A percentile compares a stretch with the other conserved stretches of the same genome.
phyloP scores from a whole-genome alignment of 2,888 invertebrate species.

The Microctonus hyperodae region DNA sequence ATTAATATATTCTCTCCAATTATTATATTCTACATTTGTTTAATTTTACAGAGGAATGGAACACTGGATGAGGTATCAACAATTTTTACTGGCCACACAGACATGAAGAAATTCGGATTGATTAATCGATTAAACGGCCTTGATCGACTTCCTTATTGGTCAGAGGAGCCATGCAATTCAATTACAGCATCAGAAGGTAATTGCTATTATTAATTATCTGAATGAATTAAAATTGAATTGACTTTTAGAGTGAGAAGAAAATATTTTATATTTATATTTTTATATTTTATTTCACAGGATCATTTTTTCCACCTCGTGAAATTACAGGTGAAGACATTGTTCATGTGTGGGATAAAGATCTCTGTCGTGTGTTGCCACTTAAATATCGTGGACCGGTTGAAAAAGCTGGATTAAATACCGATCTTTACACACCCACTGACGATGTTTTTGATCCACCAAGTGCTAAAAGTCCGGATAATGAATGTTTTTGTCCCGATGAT shows the following conservation, averaged over 20 bases:
- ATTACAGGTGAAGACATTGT: constrained; percentile 68
- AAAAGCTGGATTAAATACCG: constrained; percentile 78
- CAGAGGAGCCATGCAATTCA: constrained; percentile 73
- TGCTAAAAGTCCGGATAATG: constrained; percentile 69
- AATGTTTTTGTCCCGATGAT: constrained; percentile 78
- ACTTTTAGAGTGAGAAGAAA: not conserved
- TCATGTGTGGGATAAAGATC: constrained; percentile 84
- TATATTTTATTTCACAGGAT: constrained; percentile 64
- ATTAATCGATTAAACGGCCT: constrained; percentile 79
- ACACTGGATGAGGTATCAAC: constrained; percentile 82
- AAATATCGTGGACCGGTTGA: constrained; percentile 73
- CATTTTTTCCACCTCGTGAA: constrained; percentile 83
- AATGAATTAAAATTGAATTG: not conserved
- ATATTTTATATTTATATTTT: constrained; percentile 1
- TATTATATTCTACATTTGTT: not conserved
- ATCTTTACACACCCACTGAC: constrained; percentile 76
- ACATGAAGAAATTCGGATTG: constrained; percentile 82
- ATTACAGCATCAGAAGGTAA: constrained; percentile 65
- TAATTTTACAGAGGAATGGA: constrained; percentile 73
- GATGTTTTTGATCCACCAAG: constrained; percentile 68
- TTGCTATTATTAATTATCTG: not conserved
- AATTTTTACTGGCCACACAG: constrained; percentile 77
- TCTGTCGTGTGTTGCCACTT: constrained; percentile 82
- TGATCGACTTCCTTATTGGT: constrained; percentile 80
- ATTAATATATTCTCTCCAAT: not conserved